These are phyloP conservation scores for Eulemur coronatus DNA, from an alignment of 2,797 vertebrate genomes.

Conservation along the genomic window DNA sequence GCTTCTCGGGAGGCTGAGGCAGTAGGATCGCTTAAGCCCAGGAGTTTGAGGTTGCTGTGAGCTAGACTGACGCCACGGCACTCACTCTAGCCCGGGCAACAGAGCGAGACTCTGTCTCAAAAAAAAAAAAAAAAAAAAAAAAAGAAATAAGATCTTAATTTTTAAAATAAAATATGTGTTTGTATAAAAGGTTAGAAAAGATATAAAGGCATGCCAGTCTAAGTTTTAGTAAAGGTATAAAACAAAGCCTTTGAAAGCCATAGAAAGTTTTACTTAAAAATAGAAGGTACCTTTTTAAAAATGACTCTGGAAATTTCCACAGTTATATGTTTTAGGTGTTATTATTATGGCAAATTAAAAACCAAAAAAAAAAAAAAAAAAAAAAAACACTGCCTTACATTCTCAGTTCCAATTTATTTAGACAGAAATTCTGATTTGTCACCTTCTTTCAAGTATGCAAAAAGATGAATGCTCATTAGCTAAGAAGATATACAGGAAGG, in stretches of 20 bases:
- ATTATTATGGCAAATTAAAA: not conserved
- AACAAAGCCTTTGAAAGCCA: not conserved
- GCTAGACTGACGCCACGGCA: too few species aligned
- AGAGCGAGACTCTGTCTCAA: too few species aligned
- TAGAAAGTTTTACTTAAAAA: not conserved
- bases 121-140: too few species aligned
- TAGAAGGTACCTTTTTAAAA: not conserved
- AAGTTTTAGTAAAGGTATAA: not conserved
- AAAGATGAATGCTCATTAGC: slow-evolving; percentile 16
- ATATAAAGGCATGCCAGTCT: not conserved
- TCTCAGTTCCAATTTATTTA: slow-evolving; percentile 61
- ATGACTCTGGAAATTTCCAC: not conserved
- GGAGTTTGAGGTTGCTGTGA: too few species aligned
- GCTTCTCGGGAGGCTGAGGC: too few species aligned
- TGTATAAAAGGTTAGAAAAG: not conserved
- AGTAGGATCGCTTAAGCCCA: too few species aligned
- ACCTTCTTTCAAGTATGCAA: slow-evolving; percentile 46
- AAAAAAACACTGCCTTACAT: not conserved
- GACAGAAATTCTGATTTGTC: slow-evolving; percentile 50
- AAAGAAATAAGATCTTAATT: not conserved
- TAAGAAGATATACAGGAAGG: not conserved
- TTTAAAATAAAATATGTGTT: not conserved
- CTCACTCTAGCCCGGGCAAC: too few species aligned
- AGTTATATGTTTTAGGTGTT: not conserved
- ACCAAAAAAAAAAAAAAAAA: not conserved